Percentiles rank a stretch among this genome's conserved stretches.
phyloP scores from a whole-genome alignment of 2,113 vertebrate genomes.

The Brachypteracias leptosomus region DNA sequence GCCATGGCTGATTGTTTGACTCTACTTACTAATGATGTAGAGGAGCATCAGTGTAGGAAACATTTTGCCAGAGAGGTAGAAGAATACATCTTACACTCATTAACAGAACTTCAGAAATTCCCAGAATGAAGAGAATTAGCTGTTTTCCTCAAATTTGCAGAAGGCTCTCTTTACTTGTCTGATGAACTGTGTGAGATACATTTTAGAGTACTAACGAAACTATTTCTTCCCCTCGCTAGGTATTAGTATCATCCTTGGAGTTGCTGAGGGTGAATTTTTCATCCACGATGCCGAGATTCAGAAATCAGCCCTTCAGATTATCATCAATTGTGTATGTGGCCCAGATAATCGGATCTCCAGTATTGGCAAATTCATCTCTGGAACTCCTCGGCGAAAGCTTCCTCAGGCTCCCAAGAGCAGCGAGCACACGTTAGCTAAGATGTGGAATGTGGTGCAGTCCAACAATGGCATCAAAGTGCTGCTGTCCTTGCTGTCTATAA shows the following conservation, averaged over 20 bases:
- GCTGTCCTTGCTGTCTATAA: constrained; percentile 91
- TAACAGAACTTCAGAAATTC: background rate
- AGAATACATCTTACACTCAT: background rate
- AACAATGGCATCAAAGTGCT: constrained; percentile 99
- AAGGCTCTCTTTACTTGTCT: background rate
- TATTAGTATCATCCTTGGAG: constrained; percentile 96
- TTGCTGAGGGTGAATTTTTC: constrained; percentile 97
- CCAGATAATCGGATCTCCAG: constrained; percentile 95
- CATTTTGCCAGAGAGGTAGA: background rate
- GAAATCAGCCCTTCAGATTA: constrained; percentile 97
- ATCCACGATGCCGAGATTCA: constrained; percentile 98
- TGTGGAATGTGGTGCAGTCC: constrained; percentile 99
- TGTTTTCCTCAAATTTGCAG: background rate
- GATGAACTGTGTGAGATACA: background rate
- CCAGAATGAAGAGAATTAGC: background rate
- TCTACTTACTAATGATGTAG: background rate
- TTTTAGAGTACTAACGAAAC: background rate
- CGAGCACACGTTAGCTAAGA: constrained; percentile 92
- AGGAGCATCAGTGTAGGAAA: background rate
- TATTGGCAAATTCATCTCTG: constrained; percentile 95
- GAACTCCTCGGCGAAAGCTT: constrained; percentile 89
- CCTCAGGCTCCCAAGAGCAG: constrained; percentile 88
- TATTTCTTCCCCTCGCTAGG: constrained; percentile 71
- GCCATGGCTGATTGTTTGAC: background rate
- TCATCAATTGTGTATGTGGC: constrained; percentile 96